Percentiles rank a stretch among this genome's conserved stretches.
Evolutionary conservation across 2,113 vertebrate species (phyloP).

Genomic region (Elachura formosa): DNA sequence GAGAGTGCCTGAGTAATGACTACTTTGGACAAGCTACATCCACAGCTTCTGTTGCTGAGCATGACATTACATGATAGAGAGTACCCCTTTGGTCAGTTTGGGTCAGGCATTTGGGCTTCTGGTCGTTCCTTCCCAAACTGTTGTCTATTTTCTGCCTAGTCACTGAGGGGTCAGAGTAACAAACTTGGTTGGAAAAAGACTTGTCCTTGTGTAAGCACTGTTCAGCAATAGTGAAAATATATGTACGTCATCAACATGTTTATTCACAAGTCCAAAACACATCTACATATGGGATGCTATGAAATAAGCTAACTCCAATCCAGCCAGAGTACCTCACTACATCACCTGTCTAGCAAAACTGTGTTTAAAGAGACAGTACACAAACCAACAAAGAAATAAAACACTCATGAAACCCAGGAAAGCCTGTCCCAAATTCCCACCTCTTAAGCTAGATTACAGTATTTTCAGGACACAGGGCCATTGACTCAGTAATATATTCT

Average conservation of each 20-base stretch:
- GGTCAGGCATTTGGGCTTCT: not conserved
- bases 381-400: not conserved
- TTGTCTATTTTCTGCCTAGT: not conserved
- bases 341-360: not conserved
- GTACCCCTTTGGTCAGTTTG: not conserved
- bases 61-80: accelerated
- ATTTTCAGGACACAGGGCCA: not conserved
- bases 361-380: not conserved
- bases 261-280: not conserved
- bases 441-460: not conserved
- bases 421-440: not conserved
- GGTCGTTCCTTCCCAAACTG: not conserved
- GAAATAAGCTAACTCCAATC: not conserved
- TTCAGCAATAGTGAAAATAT: not conserved
- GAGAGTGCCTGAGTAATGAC: not conserved
- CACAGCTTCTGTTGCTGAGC: not conserved
- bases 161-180: not conserved
- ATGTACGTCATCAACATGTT: not conserved
- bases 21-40: not conserved
- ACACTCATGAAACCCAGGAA: not conserved
- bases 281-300: not conserved
- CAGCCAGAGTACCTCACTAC: not conserved
- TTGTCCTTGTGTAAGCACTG: not conserved
- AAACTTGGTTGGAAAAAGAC: not conserved
- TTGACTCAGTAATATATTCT: not conserved